Base-by-base conservation (phyloP, 2,888 invertebrate species). In the Tetranychus piercei region DNA sequence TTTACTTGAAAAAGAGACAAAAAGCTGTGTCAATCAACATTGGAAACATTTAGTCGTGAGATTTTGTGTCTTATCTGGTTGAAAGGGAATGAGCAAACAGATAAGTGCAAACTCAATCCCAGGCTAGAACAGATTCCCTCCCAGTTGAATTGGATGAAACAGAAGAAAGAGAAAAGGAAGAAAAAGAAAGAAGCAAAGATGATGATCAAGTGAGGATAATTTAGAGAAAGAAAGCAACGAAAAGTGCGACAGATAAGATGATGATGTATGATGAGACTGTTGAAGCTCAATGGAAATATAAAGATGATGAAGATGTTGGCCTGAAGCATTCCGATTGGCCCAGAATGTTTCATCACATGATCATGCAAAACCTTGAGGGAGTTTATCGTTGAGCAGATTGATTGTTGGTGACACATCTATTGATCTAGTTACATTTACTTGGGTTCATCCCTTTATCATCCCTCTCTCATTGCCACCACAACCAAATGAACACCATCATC, bases 61-160 rank as follows among this genome's bases (percentile, higher is more conserved):
- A 34, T 34, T 34, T 34, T 34, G 34, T 34, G 34, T 34, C 34
- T 34, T 34, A 34, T 34, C 34, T 65, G 18, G 20, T 18, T 20
- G 20, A 65, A 65, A 55, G 55, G 15, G 55, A 55, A 55, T 69
- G 69, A 69, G 66, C 20, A 20, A 20, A 69, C n/a, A 69, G 69
- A n/a, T 9, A 69, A 34, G n/a, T 11, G 34, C 9, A 69, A 69
- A 69, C 55, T 55, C 55, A 55, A 9, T 55, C 55, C 55, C 55
- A 55, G 55, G 55, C 9, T 15, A 15, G 6, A 55, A 15, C 55
- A 34, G n/a, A 69, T 55, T 55, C 15, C 9, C 55, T 55, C 55
- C 55, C 55, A 15, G 55, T 9, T 15, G 55, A 55, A 55, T 34
- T 34, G 34, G 34, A 34, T 34, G 34, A 34, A 34, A 34, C 9